Conservation (phyloP, 2,113 vertebrate species). For the Gadus macrocephalus region DNA sequence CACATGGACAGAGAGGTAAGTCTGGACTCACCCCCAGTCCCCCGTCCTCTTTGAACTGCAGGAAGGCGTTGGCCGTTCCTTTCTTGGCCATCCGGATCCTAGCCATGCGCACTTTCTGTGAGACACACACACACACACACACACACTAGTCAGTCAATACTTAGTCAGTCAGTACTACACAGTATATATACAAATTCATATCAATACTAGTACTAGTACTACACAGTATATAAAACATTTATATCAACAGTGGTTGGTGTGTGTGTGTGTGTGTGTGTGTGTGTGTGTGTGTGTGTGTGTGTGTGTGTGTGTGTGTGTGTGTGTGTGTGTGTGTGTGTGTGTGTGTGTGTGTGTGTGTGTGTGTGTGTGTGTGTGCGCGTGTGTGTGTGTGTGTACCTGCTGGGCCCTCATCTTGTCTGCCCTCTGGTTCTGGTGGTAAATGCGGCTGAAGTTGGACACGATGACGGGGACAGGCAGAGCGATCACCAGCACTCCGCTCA, state of each 20-base stretch:
- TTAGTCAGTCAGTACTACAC: too few species aligned
- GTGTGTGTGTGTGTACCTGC: slow-evolving; percentile 44
- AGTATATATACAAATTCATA: too few species aligned
- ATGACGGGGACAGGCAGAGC: slow-evolving; percentile 66
- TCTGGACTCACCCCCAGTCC: slow-evolving; percentile 74
- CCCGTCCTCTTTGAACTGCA: slow-evolving; percentile 83
- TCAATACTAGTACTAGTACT: too few species aligned
- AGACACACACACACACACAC: not conserved
- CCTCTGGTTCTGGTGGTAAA: slow-evolving; percentile 70
- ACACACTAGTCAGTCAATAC: not conserved
- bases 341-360: slow-evolving; percentile 40
- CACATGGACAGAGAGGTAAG: slow-evolving; percentile 8
- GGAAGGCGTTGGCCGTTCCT: slow-evolving; percentile 83
- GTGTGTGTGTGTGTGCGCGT: slow-evolving; percentile 1
- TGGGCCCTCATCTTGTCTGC: slow-evolving; percentile 68
- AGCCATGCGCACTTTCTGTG: slow-evolving; percentile 84
- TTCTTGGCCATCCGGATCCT: slow-evolving; percentile 88
- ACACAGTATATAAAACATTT: too few species aligned
- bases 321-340: not conserved
- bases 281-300: too few species aligned
- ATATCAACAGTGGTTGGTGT: not conserved
- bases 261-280: not conserved
- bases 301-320: too few species aligned
- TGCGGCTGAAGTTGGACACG: slow-evolving; percentile 68
- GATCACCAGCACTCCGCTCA: slow-evolving; percentile 67